phyloP scores from a whole-genome alignment of 2,113 vertebrate species.

The Mobula birostris region DNA sequence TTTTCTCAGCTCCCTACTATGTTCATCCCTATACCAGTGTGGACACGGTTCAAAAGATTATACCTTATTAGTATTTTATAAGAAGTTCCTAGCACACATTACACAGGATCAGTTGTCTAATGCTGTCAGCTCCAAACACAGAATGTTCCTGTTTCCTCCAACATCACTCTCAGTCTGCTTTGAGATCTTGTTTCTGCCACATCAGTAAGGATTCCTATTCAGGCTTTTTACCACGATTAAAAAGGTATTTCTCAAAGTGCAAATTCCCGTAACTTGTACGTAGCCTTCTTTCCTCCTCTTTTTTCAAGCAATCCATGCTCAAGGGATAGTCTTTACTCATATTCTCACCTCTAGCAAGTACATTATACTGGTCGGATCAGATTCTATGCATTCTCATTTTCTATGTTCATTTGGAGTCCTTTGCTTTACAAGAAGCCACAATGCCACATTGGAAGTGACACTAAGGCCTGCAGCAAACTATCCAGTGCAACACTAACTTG shows the following conservation, averaged over 20 bases:
- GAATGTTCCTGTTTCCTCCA: not conserved
- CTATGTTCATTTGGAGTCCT: not conserved
- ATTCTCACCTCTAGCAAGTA: not conserved
- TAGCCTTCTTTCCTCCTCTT: not conserved
- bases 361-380: not conserved
- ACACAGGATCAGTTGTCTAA: not conserved
- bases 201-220: no score
- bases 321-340: not conserved
- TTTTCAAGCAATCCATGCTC: not conserved
- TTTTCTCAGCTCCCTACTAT: no score
- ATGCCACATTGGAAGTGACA: no score
- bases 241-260: no score
- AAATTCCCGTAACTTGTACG: not conserved
- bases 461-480: not conserved
- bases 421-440: not conserved
- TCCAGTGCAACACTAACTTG: not conserved
- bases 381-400: not conserved
- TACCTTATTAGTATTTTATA: not conserved
- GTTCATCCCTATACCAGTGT: no score
- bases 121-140: not conserved
- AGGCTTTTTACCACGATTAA: no score
- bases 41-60: no score
- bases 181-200: not conserved
- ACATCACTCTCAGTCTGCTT: not conserved
- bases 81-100: not conserved